phyloP scores from a whole-genome alignment of 2,797 vertebrate genomes.

The Hoplostethus atlanticus region DNA sequence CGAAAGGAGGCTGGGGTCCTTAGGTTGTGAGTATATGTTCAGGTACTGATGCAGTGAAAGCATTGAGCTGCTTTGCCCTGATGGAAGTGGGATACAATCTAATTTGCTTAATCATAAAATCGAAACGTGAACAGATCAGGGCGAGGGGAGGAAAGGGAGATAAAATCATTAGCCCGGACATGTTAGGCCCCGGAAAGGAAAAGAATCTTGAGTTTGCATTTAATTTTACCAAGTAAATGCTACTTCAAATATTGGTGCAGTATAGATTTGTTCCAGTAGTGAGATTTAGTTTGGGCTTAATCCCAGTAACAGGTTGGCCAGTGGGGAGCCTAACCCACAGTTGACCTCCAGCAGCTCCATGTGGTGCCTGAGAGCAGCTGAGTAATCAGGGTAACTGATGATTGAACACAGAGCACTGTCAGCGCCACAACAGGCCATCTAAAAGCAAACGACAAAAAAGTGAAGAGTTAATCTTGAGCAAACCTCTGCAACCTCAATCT shows the following conservation, averaged over 20 bases:
- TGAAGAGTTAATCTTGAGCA: conserved; percentile 9
- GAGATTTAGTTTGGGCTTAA: conserved; percentile 43
- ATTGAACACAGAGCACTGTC: conserved; percentile 56
- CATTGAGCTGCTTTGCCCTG: conserved; percentile 46
- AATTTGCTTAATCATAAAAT: conserved; percentile 74
- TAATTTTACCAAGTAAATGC: not conserved
- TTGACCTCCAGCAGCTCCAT: conserved; percentile 37
- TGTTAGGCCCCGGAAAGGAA: conserved; percentile 14
- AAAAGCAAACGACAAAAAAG: conserved; percentile 50
- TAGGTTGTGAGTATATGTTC: conserved; percentile 30
- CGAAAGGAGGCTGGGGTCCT: conserved; percentile 43
- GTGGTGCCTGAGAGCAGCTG: conserved; percentile 53
- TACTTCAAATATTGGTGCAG: conserved; percentile 25
- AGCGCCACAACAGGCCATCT: conserved; percentile 41
- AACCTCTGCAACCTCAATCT: conserved; percentile 27
- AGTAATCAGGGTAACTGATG: conserved; percentile 68
- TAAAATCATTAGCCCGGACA: conserved; percentile 48
- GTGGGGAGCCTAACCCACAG: conserved; percentile 4
- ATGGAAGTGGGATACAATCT: conserved; percentile 63
- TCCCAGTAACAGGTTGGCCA: conserved; percentile 30
- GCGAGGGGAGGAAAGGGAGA: conserved; percentile 43
- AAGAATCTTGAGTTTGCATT: conserved; percentile 8
- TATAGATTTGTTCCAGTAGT: conserved; percentile 45
- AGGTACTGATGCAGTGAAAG: conserved; percentile 42
- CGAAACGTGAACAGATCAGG: conserved; percentile 41